A percentile compares a stretch with the other conserved stretches of the same genome.
Conservation (phyloP, 2,888 invertebrate genomes). For the Clistopyga incitator region DNA sequence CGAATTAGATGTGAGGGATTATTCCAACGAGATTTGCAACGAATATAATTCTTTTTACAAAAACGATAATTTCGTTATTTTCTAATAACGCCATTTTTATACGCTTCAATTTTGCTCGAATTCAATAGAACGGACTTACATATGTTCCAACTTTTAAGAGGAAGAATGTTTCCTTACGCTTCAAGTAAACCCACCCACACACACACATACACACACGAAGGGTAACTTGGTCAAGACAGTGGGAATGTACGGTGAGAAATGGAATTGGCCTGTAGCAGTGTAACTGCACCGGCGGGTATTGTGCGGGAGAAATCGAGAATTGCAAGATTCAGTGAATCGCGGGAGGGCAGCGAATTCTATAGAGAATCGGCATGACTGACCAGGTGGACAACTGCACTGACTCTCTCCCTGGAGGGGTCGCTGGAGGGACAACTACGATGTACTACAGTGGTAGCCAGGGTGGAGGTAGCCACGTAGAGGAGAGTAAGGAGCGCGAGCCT, state of each 20-base stretch:
- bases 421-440: slow-evolving; percentile 25
- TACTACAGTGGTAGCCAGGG: background rate
- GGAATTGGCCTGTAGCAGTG: slow-evolving; percentile 1
- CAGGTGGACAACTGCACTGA: slow-evolving; percentile 30
- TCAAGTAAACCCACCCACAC: background rate
- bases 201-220: background rate
- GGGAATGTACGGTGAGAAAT: background rate
- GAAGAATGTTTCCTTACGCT: background rate
- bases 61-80: too few relatives aligned
- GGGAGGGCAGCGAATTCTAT: slow-evolving; percentile 33
- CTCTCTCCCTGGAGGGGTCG: slow-evolving; percentile 31
- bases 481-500: slow-evolving; percentile 43
- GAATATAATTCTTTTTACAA: too few relatives aligned
- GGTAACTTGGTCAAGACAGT: slow-evolving; percentile 30
- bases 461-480: slow-evolving; percentile 7
- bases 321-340: slow-evolving; percentile 51
- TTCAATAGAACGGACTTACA: too few relatives aligned
- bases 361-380: slow-evolving; percentile 26
- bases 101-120: too few relatives aligned
- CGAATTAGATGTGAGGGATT: background rate
- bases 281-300: slow-evolving; percentile 14
- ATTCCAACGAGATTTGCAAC: too few relatives aligned
- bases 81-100: too few relatives aligned
- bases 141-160: background rate
- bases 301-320: slow-evolving; percentile 46